Conservation (phyloP, 2,888 invertebrate species). For the Temnothorax unifasciatus region DNA sequence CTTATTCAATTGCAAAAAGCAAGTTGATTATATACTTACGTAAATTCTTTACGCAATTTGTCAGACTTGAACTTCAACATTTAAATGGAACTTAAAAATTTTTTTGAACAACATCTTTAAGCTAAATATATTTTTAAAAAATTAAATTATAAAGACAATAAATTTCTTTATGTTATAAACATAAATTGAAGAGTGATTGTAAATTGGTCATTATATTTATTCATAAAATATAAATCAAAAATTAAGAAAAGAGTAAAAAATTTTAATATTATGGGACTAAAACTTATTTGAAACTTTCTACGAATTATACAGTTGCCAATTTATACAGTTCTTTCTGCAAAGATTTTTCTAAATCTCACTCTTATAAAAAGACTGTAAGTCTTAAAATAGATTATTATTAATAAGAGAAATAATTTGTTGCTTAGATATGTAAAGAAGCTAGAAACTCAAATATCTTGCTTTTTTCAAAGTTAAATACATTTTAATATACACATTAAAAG, state of each 20-base stretch:
- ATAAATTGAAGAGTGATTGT: neutral
- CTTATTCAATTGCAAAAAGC: constrained; percentile 45
- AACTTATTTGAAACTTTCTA: neutral
- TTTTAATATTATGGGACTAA: neutral
- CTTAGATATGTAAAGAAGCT: neutral
- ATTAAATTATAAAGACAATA: neutral
- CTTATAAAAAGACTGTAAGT: neutral
- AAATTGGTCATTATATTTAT: neutral
- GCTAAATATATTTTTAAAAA: neutral
- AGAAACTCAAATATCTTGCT: neutral
- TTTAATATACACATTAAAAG: neutral
- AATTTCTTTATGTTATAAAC: neutral
- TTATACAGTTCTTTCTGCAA: neutral
- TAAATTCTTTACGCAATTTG: constrained; percentile 26
- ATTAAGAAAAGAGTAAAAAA: neutral
- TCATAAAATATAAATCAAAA: neutral
- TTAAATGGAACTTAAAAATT: neutral
- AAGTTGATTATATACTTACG: constrained; percentile 29
- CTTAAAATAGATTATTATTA: neutral
- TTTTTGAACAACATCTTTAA: neutral
- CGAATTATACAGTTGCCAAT: neutral
- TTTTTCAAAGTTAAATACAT: neutral
- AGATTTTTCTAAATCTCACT: neutral
- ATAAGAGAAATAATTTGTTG: neutral
- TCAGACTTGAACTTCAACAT: constrained; percentile 28